These are phyloP conservation scores for Phrynocephalus forsythii DNA, from an alignment of 2,797 vertebrate species.

Conservation along the genomic window DNA sequence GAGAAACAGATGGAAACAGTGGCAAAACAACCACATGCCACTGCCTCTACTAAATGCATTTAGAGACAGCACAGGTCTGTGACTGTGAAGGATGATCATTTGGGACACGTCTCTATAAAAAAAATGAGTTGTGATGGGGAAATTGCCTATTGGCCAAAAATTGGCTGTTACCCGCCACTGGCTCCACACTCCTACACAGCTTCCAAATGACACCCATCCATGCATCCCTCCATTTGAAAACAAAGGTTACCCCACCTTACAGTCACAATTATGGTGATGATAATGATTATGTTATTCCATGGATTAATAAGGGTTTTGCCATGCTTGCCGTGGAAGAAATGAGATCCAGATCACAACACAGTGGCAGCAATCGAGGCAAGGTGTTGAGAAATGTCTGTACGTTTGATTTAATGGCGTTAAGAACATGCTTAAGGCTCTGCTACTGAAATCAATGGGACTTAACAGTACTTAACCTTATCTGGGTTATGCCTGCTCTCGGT, in stretches of 20 bases:
- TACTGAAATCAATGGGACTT: neutral
- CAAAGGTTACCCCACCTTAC: neutral
- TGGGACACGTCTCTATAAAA: neutral
- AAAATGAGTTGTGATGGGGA: neutral
- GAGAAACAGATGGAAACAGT: no score
- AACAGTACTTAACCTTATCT: neutral
- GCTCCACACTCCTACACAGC: neutral
- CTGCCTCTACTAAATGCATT: no score
- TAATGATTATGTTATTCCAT: neutral
- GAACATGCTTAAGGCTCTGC: neutral
- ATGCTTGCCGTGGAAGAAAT: neutral
- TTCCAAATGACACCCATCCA: neutral
- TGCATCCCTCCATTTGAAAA: no score
- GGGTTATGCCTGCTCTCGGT: neutral
- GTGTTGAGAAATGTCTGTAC: neutral
- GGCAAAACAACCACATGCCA: no score
- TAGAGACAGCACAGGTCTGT: no score
- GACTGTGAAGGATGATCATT: neutral
- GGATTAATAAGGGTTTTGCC: neutral
- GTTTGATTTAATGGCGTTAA: neutral
- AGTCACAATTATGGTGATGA: neutral
- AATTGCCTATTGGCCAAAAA: neutral
- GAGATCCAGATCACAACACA: neutral
- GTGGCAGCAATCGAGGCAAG: neutral
- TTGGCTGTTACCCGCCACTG: neutral